Percentiles rank a stretch among this genome's conserved stretches.
Conservation (phyloP, 2,113 vertebrate species). For the Tachycineta bicolor region DNA sequence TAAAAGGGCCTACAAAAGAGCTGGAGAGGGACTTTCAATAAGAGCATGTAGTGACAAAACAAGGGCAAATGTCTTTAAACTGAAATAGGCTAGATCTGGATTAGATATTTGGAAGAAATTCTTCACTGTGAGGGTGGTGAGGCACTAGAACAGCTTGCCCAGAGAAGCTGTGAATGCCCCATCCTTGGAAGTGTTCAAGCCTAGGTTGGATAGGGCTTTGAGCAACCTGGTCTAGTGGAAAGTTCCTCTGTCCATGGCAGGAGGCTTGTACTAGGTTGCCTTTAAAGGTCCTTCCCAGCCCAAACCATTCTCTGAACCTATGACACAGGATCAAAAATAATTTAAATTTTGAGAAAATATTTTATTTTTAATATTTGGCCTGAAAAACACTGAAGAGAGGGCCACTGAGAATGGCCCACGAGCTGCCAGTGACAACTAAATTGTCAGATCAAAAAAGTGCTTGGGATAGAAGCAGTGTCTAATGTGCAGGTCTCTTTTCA, state of each 20-base stretch:
- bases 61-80: not conserved
- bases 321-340: not conserved
- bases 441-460: not conserved
- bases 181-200: accelerated
- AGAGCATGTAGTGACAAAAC: not conserved
- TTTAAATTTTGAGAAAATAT: not conserved
- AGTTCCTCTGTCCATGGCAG: too few species aligned
- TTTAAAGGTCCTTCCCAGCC: not conserved
- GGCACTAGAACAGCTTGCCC: not conserved
- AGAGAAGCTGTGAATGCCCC: not conserved
- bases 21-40: not conserved
- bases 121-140: not conserved
- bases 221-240: not conserved
- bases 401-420: accelerated
- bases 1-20: not conserved
- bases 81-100: not conserved
- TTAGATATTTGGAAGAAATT: not conserved
- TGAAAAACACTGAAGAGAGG: not conserved
- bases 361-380: not conserved
- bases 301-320: not conserved
- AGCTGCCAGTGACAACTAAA: not conserved
- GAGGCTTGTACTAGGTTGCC: not conserved
- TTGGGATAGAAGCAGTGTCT: not conserved
- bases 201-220: not conserved
- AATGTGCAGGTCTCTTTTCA: not conserved